phyloP scores from a whole-genome alignment of 2,113 vertebrate genomes.

The Canis aureus region DNA sequence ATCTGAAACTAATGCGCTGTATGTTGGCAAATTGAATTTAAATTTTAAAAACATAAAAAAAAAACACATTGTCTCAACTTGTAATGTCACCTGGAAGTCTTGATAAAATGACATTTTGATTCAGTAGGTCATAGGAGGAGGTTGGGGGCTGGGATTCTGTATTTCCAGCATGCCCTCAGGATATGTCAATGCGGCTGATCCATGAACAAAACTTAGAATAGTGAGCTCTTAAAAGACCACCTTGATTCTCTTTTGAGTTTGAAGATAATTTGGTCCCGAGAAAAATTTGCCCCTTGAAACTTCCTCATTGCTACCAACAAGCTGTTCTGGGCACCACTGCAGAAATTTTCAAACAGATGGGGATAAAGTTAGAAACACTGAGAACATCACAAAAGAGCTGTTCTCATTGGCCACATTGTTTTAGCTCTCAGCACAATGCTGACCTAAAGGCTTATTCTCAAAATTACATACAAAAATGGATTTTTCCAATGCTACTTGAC shows the following conservation, averaged over 20 bases:
- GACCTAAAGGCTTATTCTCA: constrained; percentile 28
- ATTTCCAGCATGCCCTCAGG: background rate
- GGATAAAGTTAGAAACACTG: background rate
- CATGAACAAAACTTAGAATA: rapidly evolving
- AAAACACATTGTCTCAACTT: background rate
- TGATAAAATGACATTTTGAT: background rate
- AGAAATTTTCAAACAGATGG: background rate
- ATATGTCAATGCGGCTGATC: rapidly evolving
- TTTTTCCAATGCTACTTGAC: background rate
- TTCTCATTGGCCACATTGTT: background rate
- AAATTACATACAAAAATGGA: constrained; percentile 40
- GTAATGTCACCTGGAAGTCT: background rate
- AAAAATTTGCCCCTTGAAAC: background rate
- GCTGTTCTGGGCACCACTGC: background rate
- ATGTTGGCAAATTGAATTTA: too few relatives aligned
- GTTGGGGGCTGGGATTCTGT: background rate
- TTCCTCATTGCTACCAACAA: background rate
- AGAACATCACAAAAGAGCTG: background rate
- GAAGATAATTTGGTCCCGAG: background rate
- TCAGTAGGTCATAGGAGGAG: background rate
- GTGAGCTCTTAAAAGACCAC: background rate
- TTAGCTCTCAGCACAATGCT: background rate
- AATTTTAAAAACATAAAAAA: background rate
- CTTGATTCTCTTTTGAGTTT: background rate
- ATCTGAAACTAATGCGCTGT: too few relatives aligned